Conservation (phyloP, 92 coral and sea anemone genomes). For the Palythoa grandiflora region DNA sequence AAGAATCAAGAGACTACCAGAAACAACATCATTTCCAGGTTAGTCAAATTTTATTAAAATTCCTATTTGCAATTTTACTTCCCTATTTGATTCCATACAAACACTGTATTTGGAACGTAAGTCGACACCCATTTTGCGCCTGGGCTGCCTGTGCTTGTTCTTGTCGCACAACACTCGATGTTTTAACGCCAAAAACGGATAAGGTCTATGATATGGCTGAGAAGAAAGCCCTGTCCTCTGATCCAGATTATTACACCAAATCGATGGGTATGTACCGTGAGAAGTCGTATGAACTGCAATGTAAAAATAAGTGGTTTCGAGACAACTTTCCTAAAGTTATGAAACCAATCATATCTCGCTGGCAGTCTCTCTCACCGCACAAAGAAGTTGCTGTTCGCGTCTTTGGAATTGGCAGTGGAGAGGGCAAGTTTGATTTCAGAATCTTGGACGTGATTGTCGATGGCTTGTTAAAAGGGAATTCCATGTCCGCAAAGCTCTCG, state of each 20-base stretch:
- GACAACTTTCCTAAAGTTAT: background rate
- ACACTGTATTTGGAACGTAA: too few relatives aligned
- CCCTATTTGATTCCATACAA: too few relatives aligned
- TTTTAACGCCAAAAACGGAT: too few relatives aligned
- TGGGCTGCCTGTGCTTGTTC: too few relatives aligned
- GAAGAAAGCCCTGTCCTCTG: background rate
- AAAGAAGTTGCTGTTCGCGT: background rate
- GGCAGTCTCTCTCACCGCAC: background rate
- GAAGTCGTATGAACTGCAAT: background rate
- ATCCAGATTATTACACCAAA: constrained; percentile 4
- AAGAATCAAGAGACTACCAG: too few relatives aligned
- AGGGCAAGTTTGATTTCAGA: constrained; percentile 4
- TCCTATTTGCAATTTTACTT: too few relatives aligned
- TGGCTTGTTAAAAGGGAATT: background rate
- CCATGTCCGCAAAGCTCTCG: too few relatives aligned
- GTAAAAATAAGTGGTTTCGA: background rate
- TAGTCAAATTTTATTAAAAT: background rate
- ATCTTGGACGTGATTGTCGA: background rate
- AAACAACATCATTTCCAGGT: too few relatives aligned
- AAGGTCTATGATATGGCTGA: too few relatives aligned
- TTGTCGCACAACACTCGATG: too few relatives aligned
- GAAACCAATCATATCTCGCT: background rate
- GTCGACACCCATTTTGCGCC: too few relatives aligned
- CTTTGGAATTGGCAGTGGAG: constrained; percentile 19
- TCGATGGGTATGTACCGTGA: background rate